phyloP scores from a whole-genome alignment of 2,797 vertebrate species.

The Crenuchus spilurus region DNA sequence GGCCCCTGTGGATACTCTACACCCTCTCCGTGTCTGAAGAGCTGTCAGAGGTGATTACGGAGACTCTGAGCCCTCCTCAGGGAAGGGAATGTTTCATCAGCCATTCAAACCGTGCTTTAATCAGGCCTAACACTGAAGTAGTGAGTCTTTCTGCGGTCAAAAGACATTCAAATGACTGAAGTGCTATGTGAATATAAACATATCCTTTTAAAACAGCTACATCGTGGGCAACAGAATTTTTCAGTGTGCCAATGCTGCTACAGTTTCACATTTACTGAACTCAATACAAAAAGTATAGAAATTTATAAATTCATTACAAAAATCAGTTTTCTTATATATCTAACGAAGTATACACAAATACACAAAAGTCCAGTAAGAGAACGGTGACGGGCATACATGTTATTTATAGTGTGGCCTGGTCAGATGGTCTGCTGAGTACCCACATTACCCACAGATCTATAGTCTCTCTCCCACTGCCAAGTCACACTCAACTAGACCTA shows the following conservation, averaged over 20 bases:
- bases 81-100: conserved; percentile 44
- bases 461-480: conserved; percentile 57
- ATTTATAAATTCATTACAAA: too few relatives aligned
- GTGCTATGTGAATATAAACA: too few relatives aligned
- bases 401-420: conserved; percentile 80
- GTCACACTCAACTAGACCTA: conserved; percentile 30
- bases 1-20: conserved; percentile 82
- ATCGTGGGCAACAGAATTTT: too few relatives aligned
- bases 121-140: not conserved
- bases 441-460: conserved; percentile 83
- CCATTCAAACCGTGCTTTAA: conserved; percentile 5
- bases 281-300: too few relatives aligned
- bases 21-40: conserved; percentile 81
- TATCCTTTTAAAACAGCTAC: too few relatives aligned
- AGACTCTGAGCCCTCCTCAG: conserved; percentile 58
- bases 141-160: not conserved
- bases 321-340: too few relatives aligned
- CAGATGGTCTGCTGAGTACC: conserved; percentile 71
- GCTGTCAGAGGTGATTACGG: conserved; percentile 78
- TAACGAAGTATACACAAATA: too few relatives aligned
- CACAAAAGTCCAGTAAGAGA: too few relatives aligned
- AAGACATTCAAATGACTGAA: not conserved
- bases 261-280: too few relatives aligned
- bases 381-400: conserved; percentile 67
- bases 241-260: too few relatives aligned